Evolutionary conservation across 2,888 invertebrate genomes (phyloP), one percentile per base, ranked within the genome.

Genomic region (Lepidochitona cinerea): DNA sequence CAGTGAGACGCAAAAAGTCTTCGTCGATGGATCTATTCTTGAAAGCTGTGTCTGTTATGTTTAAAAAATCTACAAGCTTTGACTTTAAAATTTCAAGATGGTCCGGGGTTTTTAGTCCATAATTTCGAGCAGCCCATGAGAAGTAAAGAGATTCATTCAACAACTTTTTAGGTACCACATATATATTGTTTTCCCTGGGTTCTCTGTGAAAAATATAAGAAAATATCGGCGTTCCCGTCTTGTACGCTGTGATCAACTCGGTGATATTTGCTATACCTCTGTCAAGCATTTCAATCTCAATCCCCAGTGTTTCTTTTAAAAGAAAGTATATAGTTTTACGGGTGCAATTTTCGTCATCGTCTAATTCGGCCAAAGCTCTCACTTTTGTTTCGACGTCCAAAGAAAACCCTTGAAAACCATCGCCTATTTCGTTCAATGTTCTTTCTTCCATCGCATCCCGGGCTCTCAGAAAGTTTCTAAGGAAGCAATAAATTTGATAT

Each of bases 401-500:
- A 12, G 81, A 75, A 77, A 81, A 85, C 54, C 84, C 85, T 35
- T 65, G 65, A 26, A 54, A 33, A 33, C 37, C 32, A 26, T 54
- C 14, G 7, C 84, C 18, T 80, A 75, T 23, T 79, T 80, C 4
- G 85, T 37, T 59, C 33, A 85, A 74, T 9, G 83, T 84, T 66
- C 84, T 73, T 71, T 85, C 87, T 52, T 87, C 85, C 87, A 86
- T 86, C 0, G 85, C 85, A 33, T 85, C 83, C 1, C 85, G 73
- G 1, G 74, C 82, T 32, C 84, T 71, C 29, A 85, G 74, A 70
- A 87, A 87, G 70, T 87, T 87, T 64, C 82, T 85, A 53, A 78
- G 73, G 0, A 84, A 59, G 14, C 79, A 74, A 68, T 82, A 85
- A 32, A 74, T 76, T 74, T 87, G 87, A 72, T 79, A 86, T 9